Conservation (phyloP, 2,888 invertebrate genomes). For the Anorthoa munda region DNA sequence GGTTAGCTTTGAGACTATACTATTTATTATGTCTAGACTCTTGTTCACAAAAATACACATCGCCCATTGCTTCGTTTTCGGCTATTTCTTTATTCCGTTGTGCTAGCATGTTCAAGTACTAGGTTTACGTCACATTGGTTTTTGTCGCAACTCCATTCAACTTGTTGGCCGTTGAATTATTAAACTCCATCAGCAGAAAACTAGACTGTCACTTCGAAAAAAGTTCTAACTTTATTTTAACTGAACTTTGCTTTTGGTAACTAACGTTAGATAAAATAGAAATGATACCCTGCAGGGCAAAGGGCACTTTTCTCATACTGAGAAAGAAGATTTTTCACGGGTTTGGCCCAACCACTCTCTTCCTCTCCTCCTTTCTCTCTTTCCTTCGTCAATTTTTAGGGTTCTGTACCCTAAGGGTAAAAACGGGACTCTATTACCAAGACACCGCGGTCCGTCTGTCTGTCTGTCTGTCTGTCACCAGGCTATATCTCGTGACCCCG, state of each 20-base stretch:
- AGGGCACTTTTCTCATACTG: not conserved
- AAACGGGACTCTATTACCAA: no score
- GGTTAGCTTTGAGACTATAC: not conserved
- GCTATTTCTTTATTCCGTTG: conserved; percentile 37
- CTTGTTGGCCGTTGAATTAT: conserved; percentile 50
- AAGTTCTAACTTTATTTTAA: conserved; percentile 33
- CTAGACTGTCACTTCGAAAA: conserved; percentile 24
- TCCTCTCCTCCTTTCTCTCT: no score
- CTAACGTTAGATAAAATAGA: not conserved
- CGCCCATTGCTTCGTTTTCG: conserved; percentile 9
- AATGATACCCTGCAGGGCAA: not conserved
- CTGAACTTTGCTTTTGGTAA: conserved; percentile 13
- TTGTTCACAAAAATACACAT: not conserved
- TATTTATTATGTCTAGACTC: not conserved
- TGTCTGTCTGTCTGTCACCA: no score
- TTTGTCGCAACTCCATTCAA: conserved; percentile 50
- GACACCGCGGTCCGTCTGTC: no score
- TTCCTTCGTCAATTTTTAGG: no score
- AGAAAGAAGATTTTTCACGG: not conserved
- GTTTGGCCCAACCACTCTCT: no score
- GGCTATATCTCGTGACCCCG: no score
- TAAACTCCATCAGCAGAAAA: conserved; percentile 50
- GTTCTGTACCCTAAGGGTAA: no score
- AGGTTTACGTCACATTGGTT: conserved; percentile 39
- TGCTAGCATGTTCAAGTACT: conserved; percentile 19